Evolutionary conservation across 2,888 invertebrate species (phyloP), one percentile per base, ranked within the genome.

Genomic region (Leptothorax acervorum): DNA sequence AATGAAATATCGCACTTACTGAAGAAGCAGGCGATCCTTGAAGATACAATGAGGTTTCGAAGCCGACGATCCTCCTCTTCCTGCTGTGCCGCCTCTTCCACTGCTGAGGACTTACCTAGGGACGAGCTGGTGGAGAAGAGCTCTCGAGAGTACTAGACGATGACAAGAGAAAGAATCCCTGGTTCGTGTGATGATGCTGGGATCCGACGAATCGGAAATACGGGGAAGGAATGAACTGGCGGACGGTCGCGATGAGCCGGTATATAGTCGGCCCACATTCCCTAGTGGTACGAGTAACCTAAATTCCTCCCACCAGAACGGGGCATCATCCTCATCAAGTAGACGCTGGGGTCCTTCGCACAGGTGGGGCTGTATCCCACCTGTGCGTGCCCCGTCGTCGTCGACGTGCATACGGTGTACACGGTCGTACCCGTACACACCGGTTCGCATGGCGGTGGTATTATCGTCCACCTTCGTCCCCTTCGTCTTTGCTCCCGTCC

Each of bases 201-300:
- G 68, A 82, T 83, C 60, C 70, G 35, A 76, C 18, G 65, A 51
- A 78, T 62, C 55, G 65, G 51, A 84, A 82, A 31, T 39, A 85
- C 82, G 51, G 23, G 57, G 60, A 81, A 89, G 93, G 93, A 94
- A 94, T 94, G 93, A 93, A 94, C 93, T 93, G 94, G 90, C 91
- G 90, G 90, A 86, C 90, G 92, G 92, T 92, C 91, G 92, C 91
- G 92, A 92, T 92, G 93, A 92, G 93, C 93, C 92, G 92, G 94
- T 94, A 94, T 94, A 94, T 94, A 94, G 92, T 93, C 94, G 93
- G 93, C 94, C 94, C 93, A 94, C 94, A 94, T 94, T 94, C 94
- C 92, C 94, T 93, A 91, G 89, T 93, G 94, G 93, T 92, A 93
- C 94, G 93, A 93, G 94, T 94, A 94, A 94, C 94, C 94, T 93